Base-by-base conservation (phyloP, 2,797 vertebrate species). In the Microctenopoma stevenorrisi region DNA sequence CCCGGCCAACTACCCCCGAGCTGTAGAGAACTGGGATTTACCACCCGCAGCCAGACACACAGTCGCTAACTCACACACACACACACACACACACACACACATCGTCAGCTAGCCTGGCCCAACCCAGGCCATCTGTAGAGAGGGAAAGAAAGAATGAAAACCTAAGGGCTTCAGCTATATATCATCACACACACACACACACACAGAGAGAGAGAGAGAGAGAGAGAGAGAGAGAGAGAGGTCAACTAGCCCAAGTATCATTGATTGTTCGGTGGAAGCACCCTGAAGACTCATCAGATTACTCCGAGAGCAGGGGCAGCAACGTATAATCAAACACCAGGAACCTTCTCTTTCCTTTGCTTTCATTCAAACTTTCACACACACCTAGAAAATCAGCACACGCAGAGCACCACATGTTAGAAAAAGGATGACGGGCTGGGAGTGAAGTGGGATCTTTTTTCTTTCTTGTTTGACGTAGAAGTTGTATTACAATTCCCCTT, bases 11-110 rank as follows among this genome's bases (percentile, higher is more conserved):
- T 62, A 76, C 48, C 79, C 68, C 73, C 16, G 59, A 77, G 66
- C 83, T 78, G 73, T 73, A 81, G 74, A 88, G 84, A 87, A 77
- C 79, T 72, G 83, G 89, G 83, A 90, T 87, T 85, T 86, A 88
- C 84, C 85, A 85, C 83, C 83, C 54, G 46, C 80, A 84, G 67
- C 54, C 57, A 55, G 46, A 62, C 60, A 59, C 62, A 38, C 38
- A 76, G 56, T 72, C 42, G 56, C 58, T 47, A 11, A 14, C 6
- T 42, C 18, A 18, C 18, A 18, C 18, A 18, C 52, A 58, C 50
- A 42, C 47, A 37, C 38, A n/a, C 49, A 42, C 35, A 59, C 43
- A 56, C 53, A 51, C 69, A 42, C 30, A 80, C 62, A 82, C n/a
- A 72, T 54, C 37, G 38, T 46, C 46, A 47, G 46, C 76, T 59